Evolutionary conservation across 2,113 vertebrate genomes (phyloP).

Genomic region (Syngnathus typhle): DNA sequence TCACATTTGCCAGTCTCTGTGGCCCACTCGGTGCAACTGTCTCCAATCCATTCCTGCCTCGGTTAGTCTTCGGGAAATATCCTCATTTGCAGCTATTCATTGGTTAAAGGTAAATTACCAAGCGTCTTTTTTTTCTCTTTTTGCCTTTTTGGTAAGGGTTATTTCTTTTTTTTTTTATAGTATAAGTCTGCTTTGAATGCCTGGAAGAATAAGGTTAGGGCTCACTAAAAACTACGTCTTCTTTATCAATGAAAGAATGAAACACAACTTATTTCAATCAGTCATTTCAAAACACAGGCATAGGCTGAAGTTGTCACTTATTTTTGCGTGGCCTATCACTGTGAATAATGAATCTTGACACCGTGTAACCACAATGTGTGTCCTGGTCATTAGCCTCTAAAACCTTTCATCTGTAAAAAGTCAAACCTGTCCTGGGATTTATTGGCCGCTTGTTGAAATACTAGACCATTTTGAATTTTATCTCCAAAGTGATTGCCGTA

Average conservation of each 20-base stretch:
- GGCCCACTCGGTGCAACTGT: constrained; percentile 53
- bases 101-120: constrained; percentile 73
- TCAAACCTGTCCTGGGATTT: not conserved
- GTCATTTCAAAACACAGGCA: too few species aligned
- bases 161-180: too few species aligned
- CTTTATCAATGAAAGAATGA: constrained; percentile 4
- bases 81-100: constrained; percentile 72
- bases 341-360: not conserved
- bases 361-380: not conserved
- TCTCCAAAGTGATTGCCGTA: too few species aligned
- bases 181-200: constrained; percentile 48
- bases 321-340: not conserved
- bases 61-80: constrained; percentile 66
- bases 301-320: too few species aligned
- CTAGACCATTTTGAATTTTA: not conserved
- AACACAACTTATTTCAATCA: not conserved
- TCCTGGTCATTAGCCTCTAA: not conserved
- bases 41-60: constrained; percentile 50
- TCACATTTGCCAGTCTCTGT: constrained; percentile 57
- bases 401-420: not conserved
- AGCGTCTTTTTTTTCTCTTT: constrained; percentile 68
- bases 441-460: not conserved
- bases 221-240: constrained; percentile 7
- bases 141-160: constrained; percentile 44
- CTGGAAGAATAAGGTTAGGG: not conserved